Percentiles rank a stretch among this genome's conserved stretches.
These are phyloP conservation scores for Galerucella nymphaeae DNA, from an alignment of 2,888 invertebrate genomes.

Conservation along the genomic window DNA sequence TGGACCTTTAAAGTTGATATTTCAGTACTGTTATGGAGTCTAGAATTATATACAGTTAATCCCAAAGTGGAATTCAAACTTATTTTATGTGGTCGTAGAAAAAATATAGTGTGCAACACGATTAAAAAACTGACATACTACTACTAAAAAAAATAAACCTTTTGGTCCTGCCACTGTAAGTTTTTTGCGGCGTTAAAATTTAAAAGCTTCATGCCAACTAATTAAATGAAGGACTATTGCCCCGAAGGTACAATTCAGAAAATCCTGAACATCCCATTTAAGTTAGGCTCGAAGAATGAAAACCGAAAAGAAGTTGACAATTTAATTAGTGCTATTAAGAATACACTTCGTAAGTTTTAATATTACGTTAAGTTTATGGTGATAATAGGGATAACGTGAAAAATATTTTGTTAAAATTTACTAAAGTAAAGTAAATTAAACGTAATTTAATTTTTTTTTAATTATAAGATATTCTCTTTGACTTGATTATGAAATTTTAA, in stretches of 20 bases:
- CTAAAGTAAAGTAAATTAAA: no score
- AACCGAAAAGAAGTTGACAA: slow-evolving; percentile 17
- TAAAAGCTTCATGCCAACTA: not conserved
- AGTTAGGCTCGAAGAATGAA: slow-evolving; percentile 3
- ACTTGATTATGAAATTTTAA: no score
- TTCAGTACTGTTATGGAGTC: no score
- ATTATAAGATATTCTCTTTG: no score
- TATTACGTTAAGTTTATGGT: not conserved
- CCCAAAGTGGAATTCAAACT: no score
- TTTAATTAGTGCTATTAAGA: slow-evolving; percentile 11
- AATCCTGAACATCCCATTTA: slow-evolving; percentile 11
- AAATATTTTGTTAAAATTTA: no score
- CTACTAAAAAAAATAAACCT: no score
- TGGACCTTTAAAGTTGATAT: not conserved
- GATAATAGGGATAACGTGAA: not conserved
- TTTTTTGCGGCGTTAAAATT: slow-evolving; percentile 4
- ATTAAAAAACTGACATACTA: no score
- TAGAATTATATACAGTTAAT: no score
- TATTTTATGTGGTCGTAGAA: not conserved
- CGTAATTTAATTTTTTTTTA: no score
- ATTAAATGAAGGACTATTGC: slow-evolving; percentile 5
- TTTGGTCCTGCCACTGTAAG: no score
- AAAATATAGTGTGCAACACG: not conserved
- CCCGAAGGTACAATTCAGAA: slow-evolving; percentile 7
- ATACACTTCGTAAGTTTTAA: not conserved